Evolutionary conservation across 2,888 invertebrate species (phyloP).

Genomic region (Clunio marinus): DNA sequence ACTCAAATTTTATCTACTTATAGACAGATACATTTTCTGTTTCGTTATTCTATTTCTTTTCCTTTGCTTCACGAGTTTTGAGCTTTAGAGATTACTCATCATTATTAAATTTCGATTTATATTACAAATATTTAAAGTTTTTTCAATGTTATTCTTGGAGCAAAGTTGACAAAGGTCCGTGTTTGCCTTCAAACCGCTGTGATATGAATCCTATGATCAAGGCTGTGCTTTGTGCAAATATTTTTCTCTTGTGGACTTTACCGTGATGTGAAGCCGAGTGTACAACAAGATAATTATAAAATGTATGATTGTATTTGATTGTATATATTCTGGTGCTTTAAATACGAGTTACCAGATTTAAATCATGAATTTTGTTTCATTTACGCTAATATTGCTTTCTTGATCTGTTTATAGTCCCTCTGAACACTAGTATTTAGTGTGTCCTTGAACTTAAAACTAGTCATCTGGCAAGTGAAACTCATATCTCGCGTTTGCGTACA

Average conservation of each 20-base stretch:
- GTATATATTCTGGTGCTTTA: not conserved
- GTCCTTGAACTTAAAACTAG: slow-evolving; percentile 35
- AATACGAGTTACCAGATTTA: slow-evolving; percentile 3
- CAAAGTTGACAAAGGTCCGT: slow-evolving; percentile 16
- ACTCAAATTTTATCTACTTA: too few species aligned
- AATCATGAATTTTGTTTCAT: too few species aligned
- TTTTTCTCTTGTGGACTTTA: not conserved
- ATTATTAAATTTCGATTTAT: too few species aligned
- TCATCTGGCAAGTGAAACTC: slow-evolving; percentile 31
- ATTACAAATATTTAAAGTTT: too few species aligned
- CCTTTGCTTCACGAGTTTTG: too few species aligned
- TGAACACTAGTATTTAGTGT: too few species aligned
- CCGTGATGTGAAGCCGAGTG: not conserved
- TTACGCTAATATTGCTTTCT: too few species aligned
- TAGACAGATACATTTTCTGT: too few species aligned
- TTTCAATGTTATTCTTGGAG: slow-evolving; percentile 2
- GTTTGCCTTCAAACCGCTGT: slow-evolving; percentile 32
- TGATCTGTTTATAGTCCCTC: too few species aligned
- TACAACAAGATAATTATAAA: not conserved
- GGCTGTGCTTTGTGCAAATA: slow-evolving; percentile 20
- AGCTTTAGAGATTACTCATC: too few species aligned
- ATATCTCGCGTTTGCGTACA: slow-evolving; percentile 28
- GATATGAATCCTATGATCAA: slow-evolving; percentile 9
- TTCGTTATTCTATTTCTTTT: too few species aligned
- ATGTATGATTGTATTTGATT: not conserved